These are phyloP conservation scores for Pectinophora gossypiella DNA, from an alignment of 1,140 invertebrate genomes.

Conservation along the genomic window DNA sequence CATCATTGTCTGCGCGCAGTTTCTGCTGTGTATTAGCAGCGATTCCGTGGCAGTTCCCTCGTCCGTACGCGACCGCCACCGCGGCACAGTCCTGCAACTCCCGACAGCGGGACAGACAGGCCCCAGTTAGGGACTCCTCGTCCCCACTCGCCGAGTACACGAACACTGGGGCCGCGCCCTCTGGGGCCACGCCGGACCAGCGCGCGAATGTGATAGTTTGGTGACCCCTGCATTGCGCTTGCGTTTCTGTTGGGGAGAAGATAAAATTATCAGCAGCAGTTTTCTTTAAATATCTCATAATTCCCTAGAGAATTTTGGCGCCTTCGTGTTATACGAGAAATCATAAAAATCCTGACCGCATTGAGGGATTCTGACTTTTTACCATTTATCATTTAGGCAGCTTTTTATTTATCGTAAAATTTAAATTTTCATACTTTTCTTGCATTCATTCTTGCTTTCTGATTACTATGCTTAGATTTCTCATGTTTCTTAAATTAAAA, in stretches of 20 bases:
- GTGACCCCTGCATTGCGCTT: constrained; percentile 29
- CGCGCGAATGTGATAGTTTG: constrained; percentile 40
- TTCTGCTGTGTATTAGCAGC: constrained; percentile 24
- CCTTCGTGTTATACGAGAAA: too few species aligned
- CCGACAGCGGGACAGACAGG: constrained; percentile 42
- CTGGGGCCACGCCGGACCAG: constrained; percentile 53
- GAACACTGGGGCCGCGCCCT: constrained; percentile 46
- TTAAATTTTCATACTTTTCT: too few species aligned
- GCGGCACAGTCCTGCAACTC: constrained; percentile 53
- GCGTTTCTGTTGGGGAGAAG: constrained; percentile 13
- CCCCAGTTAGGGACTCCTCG: constrained; percentile 52
- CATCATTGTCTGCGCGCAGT: constrained; percentile 52
- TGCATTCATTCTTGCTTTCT: too few species aligned
- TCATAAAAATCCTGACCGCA: too few species aligned
- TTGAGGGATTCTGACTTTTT: too few species aligned
- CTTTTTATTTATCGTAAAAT: too few species aligned
- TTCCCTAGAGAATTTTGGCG: too few species aligned
- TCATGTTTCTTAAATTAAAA: too few species aligned
- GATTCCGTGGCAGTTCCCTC: constrained; percentile 54
- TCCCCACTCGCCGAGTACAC: constrained; percentile 59
- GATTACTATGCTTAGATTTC: too few species aligned
- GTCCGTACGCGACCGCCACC: constrained; percentile 41
- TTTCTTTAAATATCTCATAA: too few species aligned
- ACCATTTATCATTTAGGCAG: too few species aligned
- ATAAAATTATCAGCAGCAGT: background rate